phyloP scores from a whole-genome alignment of 2,113 vertebrate genomes.

The Corydoras sp. region DNA sequence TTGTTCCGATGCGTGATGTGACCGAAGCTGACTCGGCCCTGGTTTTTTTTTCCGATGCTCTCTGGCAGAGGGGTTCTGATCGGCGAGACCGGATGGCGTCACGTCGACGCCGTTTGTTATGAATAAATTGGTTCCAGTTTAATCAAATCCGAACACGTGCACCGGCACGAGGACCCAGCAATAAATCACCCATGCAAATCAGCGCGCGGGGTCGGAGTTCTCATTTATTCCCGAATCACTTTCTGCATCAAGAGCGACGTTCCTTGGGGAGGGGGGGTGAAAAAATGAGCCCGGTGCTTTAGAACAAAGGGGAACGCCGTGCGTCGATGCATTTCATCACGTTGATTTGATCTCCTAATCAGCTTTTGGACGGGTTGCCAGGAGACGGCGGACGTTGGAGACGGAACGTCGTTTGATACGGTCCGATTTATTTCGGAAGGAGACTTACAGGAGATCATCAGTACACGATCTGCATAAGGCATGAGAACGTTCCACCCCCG shows the following conservation, averaged over 20 bases:
- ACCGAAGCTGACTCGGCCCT: background rate
- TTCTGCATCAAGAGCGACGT: conserved; percentile 10
- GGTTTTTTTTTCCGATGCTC: background rate
- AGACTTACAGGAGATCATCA: no score
- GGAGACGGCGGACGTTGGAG: no score
- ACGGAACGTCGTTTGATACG: no score
- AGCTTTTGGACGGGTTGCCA: no score
- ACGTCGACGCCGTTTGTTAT: background rate
- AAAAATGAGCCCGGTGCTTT: background rate
- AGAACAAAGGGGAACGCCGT: no score
- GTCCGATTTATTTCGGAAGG: no score
- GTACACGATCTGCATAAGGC: no score
- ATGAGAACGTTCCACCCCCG: no score
- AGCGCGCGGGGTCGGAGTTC: conserved; percentile 7
- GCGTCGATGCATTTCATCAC: no score
- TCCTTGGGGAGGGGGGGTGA: background rate
- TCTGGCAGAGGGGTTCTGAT: conserved; percentile 5
- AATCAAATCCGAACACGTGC: conserved; percentile 24
- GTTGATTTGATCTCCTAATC: no score
- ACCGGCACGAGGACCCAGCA: conserved; percentile 2
- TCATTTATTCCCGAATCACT: conserved; percentile 33
- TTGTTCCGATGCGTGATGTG: no score
- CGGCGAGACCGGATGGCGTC: background rate
- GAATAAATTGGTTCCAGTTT: conserved; percentile 39
- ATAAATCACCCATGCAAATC: conserved; percentile 35